Evolutionary conservation across 2,888 invertebrate species (phyloP).

Genomic region (Meloe dianella): DNA sequence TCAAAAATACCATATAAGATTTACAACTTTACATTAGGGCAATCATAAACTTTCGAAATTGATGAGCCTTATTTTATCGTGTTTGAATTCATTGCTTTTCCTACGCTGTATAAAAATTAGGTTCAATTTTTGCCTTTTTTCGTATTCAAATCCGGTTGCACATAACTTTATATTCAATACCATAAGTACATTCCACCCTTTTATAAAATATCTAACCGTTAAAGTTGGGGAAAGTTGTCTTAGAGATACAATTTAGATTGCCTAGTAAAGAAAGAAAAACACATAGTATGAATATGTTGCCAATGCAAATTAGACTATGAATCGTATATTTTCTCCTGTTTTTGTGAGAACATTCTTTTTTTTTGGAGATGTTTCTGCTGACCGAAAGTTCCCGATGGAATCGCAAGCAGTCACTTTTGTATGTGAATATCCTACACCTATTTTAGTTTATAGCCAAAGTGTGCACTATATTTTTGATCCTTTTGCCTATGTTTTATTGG

Average conservation of each 20-base stretch:
- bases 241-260: not conserved
- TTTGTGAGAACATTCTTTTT: not conserved
- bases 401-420: slow-evolving; percentile 46
- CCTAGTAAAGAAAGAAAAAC: not conserved
- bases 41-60: slow-evolving; percentile 32
- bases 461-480: slow-evolving; percentile 54
- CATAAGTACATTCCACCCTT: slow-evolving; percentile 44
- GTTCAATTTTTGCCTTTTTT: slow-evolving; percentile 48
- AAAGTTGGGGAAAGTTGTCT: slow-evolving; percentile 29
- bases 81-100: not conserved
- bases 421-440: slow-evolving; percentile 49
- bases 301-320: not conserved
- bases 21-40: slow-evolving; percentile 26
- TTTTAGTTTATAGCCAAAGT: slow-evolving; percentile 54
- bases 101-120: slow-evolving; percentile 42
- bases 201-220: slow-evolving; percentile 35
- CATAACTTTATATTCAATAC: slow-evolving; percentile 55
- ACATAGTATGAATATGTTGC: not conserved
- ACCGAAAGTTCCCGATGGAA: slow-evolving; percentile 45
- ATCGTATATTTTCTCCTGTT: not conserved
- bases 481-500: slow-evolving; percentile 55
- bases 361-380: not conserved
- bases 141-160: slow-evolving; percentile 53
- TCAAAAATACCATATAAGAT: slow-evolving; percentile 24
- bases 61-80: slow-evolving; percentile 36